Percentiles rank a stretch among this genome's conserved stretches.
Conservation (phyloP, 2,113 vertebrate genomes). For the Myotis brandtii region DNA sequence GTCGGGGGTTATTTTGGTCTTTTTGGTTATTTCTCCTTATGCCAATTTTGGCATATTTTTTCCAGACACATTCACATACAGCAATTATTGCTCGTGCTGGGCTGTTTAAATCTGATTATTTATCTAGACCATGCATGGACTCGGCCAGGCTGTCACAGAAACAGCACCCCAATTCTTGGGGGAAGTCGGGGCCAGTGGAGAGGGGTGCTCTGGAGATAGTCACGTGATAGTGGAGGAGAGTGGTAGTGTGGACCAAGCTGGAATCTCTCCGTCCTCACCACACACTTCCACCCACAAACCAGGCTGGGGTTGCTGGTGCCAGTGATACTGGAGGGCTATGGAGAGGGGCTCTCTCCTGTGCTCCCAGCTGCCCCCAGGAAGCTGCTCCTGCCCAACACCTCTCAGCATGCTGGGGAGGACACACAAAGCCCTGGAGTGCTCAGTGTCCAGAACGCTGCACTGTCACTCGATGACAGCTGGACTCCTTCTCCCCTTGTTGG, state of each 20-base stretch:
- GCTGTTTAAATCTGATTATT: background rate
- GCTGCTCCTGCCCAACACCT: background rate
- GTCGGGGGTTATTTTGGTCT: background rate
- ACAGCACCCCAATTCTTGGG: background rate
- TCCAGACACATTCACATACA: rapidly evolving
- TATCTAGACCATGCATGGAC: background rate
- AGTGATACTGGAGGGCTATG: rapidly evolving
- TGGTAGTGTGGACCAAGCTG: rapidly evolving
- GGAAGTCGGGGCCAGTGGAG: too few species aligned
- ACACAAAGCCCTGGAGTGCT: background rate
- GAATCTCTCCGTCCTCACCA: background rate
- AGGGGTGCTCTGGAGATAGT: background rate
- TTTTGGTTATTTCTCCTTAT: background rate
- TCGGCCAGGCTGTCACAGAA: background rate
- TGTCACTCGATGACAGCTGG: background rate
- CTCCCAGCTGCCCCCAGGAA: background rate
- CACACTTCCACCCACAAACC: background rate
- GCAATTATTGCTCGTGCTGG: rapidly evolving
- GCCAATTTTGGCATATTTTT: background rate
- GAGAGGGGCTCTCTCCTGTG: too few species aligned
- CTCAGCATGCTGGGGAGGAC: background rate
- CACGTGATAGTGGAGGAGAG: background rate
- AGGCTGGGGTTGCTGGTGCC: background rate
- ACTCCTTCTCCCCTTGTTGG: background rate
- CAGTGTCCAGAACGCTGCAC: rapidly evolving